A percentile compares a stretch with the other conserved stretches of the same genome.
Evolutionary conservation across 2,888 invertebrate species (phyloP).

Genomic region (Diarsia rubi): DNA sequence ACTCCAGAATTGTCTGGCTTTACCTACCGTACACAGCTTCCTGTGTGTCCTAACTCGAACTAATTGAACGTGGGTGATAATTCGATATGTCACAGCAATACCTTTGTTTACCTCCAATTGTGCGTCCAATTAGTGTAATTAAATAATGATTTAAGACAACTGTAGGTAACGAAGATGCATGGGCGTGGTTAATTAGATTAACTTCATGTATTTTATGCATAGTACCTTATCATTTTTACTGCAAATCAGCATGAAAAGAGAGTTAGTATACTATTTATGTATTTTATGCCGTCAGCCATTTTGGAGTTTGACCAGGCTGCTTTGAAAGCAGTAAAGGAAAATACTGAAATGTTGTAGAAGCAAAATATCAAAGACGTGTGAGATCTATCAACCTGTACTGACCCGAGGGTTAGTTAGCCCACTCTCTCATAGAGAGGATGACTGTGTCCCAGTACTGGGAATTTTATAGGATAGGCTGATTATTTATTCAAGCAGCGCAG

Average conservation of each 20-base stretch:
- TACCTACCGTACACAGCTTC: background rate
- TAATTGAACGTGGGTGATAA: conserved; percentile 50
- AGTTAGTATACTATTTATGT: too few relatives aligned
- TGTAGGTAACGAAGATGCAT: background rate
- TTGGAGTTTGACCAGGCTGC: background rate
- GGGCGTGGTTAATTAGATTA: background rate
- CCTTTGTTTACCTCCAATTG: conserved; percentile 28
- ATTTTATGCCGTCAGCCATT: background rate
- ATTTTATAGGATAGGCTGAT: too few relatives aligned
- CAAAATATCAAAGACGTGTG: background rate
- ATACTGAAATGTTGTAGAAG: background rate
- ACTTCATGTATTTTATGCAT: background rate
- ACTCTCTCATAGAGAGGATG: too few relatives aligned
- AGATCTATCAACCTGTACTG: too few relatives aligned
- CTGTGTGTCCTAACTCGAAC: background rate
- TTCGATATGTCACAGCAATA: conserved; percentile 39
- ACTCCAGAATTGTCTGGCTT: background rate
- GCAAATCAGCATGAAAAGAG: background rate
- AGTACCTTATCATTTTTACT: background rate
- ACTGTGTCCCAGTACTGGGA: too few relatives aligned
- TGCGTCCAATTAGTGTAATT: conserved; percentile 39
- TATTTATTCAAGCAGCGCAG: too few relatives aligned
- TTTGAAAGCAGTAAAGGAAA: background rate
- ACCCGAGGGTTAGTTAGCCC: too few relatives aligned
- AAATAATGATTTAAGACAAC: conserved; percentile 26